phyloP scores from a whole-genome alignment of 30 jellyfish, hydroid and myxozoan species.

The Cassiopea andromeda region DNA sequence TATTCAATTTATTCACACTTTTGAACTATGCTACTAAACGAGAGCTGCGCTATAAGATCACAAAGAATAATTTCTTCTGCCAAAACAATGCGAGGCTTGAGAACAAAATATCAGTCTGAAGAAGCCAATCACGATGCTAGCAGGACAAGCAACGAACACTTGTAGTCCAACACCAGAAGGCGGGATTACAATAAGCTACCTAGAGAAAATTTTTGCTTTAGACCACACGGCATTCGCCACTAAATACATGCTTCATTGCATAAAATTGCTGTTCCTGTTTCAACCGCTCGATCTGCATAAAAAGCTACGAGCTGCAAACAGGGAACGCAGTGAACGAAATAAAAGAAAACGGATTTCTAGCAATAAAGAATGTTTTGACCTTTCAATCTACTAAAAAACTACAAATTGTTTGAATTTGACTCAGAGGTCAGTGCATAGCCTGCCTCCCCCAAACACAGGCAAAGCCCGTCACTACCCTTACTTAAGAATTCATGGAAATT shows the following conservation, averaged over 20 bases:
- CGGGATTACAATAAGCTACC: conserved; percentile 17
- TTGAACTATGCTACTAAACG: not conserved
- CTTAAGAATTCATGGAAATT: too few relatives aligned
- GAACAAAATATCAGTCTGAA: not conserved
- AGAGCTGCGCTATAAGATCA: not conserved
- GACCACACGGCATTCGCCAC: conserved; percentile 13
- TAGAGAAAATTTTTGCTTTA: not conserved
- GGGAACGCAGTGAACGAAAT: too few relatives aligned
- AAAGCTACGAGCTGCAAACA: too few relatives aligned
- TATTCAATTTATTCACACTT: not conserved
- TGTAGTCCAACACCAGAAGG: not conserved
- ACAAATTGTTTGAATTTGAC: too few relatives aligned
- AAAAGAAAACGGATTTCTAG: too few relatives aligned
- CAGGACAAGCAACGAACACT: conserved; percentile 11
- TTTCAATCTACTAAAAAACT: too few relatives aligned
- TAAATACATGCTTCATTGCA: not conserved
- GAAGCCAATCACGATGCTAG: not conserved
- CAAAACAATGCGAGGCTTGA: not conserved
- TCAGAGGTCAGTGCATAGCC: too few relatives aligned
- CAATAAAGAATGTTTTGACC: too few relatives aligned
- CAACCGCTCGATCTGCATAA: not conserved
- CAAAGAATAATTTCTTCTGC: not conserved
- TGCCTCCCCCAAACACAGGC: too few relatives aligned
- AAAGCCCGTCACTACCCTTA: too few relatives aligned
- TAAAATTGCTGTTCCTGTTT: not conserved